These are phyloP conservation scores for Terrapene triunguis DNA, from an alignment of 2,113 vertebrate species.

Conservation along the genomic window DNA sequence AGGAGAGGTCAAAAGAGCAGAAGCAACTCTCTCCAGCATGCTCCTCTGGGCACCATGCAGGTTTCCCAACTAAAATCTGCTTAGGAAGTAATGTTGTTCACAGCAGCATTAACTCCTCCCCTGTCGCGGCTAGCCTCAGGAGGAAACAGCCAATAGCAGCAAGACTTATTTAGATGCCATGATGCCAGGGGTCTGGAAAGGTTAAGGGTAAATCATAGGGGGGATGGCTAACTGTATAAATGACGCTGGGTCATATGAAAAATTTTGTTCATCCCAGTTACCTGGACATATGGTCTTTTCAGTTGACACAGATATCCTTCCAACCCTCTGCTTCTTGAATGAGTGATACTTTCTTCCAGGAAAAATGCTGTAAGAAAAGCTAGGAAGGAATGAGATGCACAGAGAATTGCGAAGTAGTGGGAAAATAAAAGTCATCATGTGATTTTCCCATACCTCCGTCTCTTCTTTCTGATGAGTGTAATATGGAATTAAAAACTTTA, in stretches of 20 bases:
- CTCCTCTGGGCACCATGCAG: neutral
- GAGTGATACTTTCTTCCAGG: neutral
- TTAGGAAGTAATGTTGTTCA: neutral
- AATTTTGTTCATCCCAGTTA: neutral
- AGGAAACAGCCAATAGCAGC: neutral
- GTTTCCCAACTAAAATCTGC: neutral
- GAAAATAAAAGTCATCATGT: neutral
- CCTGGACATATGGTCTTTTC: neutral
- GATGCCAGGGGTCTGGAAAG: neutral
- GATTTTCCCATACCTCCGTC: neutral
- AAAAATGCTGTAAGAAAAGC: neutral
- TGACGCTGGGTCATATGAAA: neutral
- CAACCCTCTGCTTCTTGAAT: neutral
- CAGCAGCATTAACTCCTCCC: neutral
- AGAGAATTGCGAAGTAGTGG: neutral
- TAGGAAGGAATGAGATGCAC: neutral
- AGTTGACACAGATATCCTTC: neutral
- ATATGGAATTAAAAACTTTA: neutral
- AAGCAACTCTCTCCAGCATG: neutral
- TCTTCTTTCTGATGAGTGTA: neutral
- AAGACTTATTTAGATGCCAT: neutral
- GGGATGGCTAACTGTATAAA: neutral
- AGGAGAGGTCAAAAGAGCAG: neutral
- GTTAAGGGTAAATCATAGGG: neutral
- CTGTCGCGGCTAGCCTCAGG: neutral